These are phyloP conservation scores for Melanophora roralis DNA, from an alignment of 2,888 invertebrate genomes.

Conservation along the genomic window DNA sequence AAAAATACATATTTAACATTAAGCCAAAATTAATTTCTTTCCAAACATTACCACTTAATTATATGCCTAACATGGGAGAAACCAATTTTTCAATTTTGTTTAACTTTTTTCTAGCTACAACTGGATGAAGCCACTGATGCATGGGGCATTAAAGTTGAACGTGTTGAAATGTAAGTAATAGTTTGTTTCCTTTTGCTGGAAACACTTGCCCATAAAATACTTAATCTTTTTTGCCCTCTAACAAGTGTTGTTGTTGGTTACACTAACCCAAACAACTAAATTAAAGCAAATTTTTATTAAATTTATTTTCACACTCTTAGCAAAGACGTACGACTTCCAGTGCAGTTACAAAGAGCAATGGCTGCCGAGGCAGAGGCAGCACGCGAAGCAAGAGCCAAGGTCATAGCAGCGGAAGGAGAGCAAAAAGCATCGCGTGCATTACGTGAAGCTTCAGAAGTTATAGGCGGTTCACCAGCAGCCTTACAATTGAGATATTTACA, in stretches of 20 bases:
- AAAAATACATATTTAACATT: no score
- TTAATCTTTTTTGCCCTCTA: no score
- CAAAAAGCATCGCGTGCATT: conserved; percentile 94
- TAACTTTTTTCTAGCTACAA: conserved; percentile 78
- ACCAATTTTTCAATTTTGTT: not conserved
- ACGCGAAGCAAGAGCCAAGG: conserved; percentile 81
- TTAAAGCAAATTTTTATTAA: conserved; percentile 4
- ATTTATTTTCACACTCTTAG: conserved; percentile 42
- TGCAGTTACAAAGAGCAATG: conserved; percentile 72
- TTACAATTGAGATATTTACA: conserved; percentile 92
- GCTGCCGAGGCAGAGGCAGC: conserved; percentile 79
- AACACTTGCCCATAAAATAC: not conserved
- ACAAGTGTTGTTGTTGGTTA: no score
- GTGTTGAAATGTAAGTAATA: conserved; percentile 93
- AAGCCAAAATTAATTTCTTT: no score
- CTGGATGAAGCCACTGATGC: conserved; percentile 94
- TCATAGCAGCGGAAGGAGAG: conserved; percentile 88
- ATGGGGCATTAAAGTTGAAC: conserved; percentile 96
- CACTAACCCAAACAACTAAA: not conserved
- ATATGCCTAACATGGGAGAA: no score
- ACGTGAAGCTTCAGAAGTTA: conserved; percentile 95
- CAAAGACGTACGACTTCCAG: conserved; percentile 60
- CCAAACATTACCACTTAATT: no score
- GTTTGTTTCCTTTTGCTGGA: conserved; percentile 48
- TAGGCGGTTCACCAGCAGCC: conserved; percentile 94